Evolutionary conservation across 2,113 vertebrate species (phyloP), one percentile per base, ranked within the genome.

Genomic region (Enhydra lutris): DNA sequence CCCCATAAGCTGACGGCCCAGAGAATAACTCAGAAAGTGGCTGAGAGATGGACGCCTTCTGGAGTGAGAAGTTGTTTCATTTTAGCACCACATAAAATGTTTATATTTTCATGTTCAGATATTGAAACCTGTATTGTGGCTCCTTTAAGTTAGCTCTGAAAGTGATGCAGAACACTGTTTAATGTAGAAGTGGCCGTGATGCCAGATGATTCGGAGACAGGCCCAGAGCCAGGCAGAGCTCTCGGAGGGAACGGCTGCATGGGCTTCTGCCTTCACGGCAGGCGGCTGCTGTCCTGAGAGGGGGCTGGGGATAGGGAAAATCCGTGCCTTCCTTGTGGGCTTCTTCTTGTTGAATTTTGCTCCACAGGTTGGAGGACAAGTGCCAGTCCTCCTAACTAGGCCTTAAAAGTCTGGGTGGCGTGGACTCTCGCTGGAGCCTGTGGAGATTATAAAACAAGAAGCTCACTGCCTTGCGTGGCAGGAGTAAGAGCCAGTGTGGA

Each of bases 281-380:
- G 67, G 14, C 11, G 39, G 10, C 52, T 15, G 18, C 8, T 88
- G 57, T 67, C 4, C 65, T 45, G 20, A 65, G 86, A 36, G 3
- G 13, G 42, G 8, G 5, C 8, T 61, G 29, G 21, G 18, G 36
- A 20, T 31, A 74, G 29, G 86, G 83, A 83, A 57, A 90, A 42
- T 14, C 36, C 59, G 10, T 11, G 42, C 14, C 42, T 95, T 93
- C 86, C 39, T 47, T 18, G 20, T 95, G 65, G 73, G 95, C 29
- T 86, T 21, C 42, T 79, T 52, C n/a, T 95, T 96, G 34, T 95
- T 96, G 79, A 89, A 96, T 89, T 97, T 95, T 85, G 76, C 57
- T 95, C 89, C 52, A 55, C 31, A 91, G 57, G 50, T 96, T 94
- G 45, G 92, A 96, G 90, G 79, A 89, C 59, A 91, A 69, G 55